These are phyloP conservation scores for Scolopax rusticola DNA, from an alignment of 2,797 vertebrate species.

Conservation along the genomic window DNA sequence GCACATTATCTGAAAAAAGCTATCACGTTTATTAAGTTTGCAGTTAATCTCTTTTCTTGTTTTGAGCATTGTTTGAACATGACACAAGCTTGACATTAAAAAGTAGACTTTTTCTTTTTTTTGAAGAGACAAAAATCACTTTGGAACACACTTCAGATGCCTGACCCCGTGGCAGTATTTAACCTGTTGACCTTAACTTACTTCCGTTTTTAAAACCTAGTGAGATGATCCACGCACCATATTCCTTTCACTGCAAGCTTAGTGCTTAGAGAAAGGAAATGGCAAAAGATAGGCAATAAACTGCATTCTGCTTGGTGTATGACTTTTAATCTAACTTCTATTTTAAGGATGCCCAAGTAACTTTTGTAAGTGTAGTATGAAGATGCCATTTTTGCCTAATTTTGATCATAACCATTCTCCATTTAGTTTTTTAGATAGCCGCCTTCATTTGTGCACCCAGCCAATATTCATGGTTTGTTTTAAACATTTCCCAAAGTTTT, in stretches of 20 bases:
- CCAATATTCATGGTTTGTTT: neutral
- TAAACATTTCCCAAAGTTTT: neutral
- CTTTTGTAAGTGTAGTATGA: rapidly evolving
- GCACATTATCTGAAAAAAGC: neutral
- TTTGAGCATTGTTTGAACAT: neutral
- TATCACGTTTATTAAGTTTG: neutral
- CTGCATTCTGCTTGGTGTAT: neutral
- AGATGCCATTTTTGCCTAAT: neutral
- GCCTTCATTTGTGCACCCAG: neutral
- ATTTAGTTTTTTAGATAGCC: neutral
- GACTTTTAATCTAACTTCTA: neutral
- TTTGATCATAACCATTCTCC: neutral
- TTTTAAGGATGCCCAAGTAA: neutral
- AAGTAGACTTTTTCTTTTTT: neutral
- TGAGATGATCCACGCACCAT: neutral
- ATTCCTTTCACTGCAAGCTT: neutral
- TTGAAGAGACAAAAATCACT: neutral
- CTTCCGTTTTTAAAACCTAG: neutral
- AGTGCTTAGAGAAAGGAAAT: neutral
- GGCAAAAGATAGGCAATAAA: neutral
- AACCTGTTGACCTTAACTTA: neutral
- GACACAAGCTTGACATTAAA: neutral
- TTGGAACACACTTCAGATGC: neutral
- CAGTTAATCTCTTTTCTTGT: neutral
- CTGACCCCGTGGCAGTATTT: neutral